phyloP scores from a whole-genome alignment of 2,113 vertebrate genomes.

The Etheostoma cragini region DNA sequence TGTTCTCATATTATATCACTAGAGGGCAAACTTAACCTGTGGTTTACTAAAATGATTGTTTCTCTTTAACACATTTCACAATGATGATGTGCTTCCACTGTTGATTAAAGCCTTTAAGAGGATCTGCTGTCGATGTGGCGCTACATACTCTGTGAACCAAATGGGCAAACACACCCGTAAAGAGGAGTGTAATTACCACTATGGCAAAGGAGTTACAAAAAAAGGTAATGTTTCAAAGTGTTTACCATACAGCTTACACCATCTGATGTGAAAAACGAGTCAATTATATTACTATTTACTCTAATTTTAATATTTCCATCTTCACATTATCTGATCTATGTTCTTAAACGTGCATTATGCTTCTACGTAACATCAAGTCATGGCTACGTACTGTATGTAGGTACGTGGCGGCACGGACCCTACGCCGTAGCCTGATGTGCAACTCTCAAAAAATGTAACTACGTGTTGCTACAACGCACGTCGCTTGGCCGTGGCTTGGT shows the following conservation, averaged over 20 bases:
- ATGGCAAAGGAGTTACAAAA: constrained; percentile 80
- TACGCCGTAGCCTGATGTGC: no score
- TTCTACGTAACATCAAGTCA: no score
- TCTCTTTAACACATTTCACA: neutral
- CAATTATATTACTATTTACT: no score
- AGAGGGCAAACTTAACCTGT: constrained; percentile 43
- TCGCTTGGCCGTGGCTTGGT: no score
- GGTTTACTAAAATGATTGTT: no score
- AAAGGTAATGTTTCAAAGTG: constrained; percentile 71
- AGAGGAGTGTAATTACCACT: constrained; percentile 89
- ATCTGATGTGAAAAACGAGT: neutral
- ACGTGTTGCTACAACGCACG: no score
- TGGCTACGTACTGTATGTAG: no score
- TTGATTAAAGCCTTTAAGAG: constrained; percentile 79
- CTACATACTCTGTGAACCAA: constrained; percentile 79
- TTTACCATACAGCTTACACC: neutral
- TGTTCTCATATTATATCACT: constrained; percentile 30
- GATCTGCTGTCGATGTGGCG: constrained; percentile 86
- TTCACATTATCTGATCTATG: no score
- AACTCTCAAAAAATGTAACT: no score
- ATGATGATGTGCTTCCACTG: neutral
- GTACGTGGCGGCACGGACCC: no score
- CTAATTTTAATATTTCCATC: no score
- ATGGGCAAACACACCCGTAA: constrained; percentile 81
- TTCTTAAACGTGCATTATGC: no score